Percentiles rank a stretch among this genome's conserved stretches.
Conservation (phyloP, 1,140 invertebrate genomes). For the Dufourea novaeangliae region DNA sequence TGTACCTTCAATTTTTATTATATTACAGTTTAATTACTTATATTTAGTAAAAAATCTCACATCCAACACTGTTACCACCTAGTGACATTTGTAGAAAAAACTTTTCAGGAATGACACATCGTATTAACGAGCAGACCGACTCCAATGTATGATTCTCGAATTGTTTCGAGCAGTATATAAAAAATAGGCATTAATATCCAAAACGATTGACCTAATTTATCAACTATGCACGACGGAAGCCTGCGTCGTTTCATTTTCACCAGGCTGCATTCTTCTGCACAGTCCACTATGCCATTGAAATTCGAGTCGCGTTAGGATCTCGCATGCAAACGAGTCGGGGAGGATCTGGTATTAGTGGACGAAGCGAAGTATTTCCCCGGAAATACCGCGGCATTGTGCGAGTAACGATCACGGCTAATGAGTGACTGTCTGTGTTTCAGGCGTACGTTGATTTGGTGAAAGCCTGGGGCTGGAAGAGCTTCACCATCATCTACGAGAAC, state of each 20-base stretch:
- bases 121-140: no score
- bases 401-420: slow-evolving; percentile 47
- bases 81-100: no score
- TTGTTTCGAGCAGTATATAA: no score
- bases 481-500: slow-evolving; percentile 97
- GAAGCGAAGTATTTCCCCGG: neutral
- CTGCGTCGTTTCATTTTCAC: neutral
- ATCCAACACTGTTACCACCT: no score
- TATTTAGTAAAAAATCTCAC: no score
- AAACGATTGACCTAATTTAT: neutral
- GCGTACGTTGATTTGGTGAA: slow-evolving; percentile 95
- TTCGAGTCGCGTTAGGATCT: neutral
- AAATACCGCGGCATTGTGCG: neutral
- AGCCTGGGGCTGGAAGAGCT: slow-evolving; percentile 95
- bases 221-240: neutral
- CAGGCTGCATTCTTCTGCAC: no score
- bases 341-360: neutral
- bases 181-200: no score
- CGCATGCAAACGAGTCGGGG: slow-evolving; percentile 21
- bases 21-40: no score
- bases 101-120: no score
- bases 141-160: no score
- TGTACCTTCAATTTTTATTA: no score
- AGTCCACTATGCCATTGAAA: slow-evolving; percentile 20
- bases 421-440: slow-evolving; percentile 79